Evolutionary conservation across 2,113 vertebrate genomes (phyloP), one percentile per base, ranked within the genome.

Genomic region (Percina caprodes): DNA sequence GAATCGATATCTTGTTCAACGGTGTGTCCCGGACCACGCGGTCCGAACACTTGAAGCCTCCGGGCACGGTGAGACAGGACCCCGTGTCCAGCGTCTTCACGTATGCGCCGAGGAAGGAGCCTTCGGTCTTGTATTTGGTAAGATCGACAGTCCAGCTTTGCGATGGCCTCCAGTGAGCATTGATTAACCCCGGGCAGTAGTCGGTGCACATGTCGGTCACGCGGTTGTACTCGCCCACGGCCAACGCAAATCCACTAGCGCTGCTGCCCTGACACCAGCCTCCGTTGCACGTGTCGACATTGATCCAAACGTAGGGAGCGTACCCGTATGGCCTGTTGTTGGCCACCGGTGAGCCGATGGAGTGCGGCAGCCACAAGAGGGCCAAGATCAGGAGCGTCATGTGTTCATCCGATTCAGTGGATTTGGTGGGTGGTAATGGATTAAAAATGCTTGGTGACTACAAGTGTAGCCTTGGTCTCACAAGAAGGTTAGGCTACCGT

Each of bases 301-400:
- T 0, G 14, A 78, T 61, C 76, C 65, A 78, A 59, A 48, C 76
- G 46, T 69, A 78, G 1, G 76, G 66, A 18, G 66, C 56, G 16
- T 78, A 69, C 0, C 76, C 76, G 46, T 60, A 49, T 3, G 56
- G 55, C 1, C 39, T 21, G 1, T 70, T 21, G 68, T 21, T 14
- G 35, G 3, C 33, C 33, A 23, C 61, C 1, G 35, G 35, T 12
- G 35, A 39, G 16, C 61, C 61, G 18, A 2, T n/a, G 2, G 42
- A 19, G 35, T 6, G 1, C 35, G 21, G 19, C 0, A 63, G 33
- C 61, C 61, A 63, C 1, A 6, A 63, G 1, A 45, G 19, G 0
- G 19, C n/a, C 1, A 33, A 6, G 35, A 42, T 14, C 13, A 45
- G 18, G 35, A 30, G 35, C 33, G 33, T 33, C 33, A 33, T 33